Percentiles rank a stretch among this genome's conserved stretches.
Evolutionary conservation across 2,113 vertebrate species (phyloP).

Genomic region (Microcebus tavaratra): DNA sequence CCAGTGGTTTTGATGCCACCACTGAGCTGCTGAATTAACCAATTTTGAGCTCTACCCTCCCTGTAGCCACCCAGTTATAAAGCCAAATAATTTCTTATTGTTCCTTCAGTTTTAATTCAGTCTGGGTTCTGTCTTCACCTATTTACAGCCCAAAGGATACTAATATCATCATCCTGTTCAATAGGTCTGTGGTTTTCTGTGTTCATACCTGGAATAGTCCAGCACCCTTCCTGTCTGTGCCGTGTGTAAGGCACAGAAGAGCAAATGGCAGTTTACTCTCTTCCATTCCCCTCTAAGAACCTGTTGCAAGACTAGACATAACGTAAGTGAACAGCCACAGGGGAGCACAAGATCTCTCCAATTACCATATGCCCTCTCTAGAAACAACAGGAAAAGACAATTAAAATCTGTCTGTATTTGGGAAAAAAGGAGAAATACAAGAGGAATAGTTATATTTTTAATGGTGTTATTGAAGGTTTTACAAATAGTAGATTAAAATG

Average conservation of each 20-base stretch:
- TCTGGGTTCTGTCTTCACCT: not conserved
- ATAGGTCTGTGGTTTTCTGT: not conserved
- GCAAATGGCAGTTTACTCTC: too few species aligned
- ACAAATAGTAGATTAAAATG: not conserved
- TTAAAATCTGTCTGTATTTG: not conserved
- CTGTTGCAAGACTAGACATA: not conserved
- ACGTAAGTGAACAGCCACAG: too few species aligned
- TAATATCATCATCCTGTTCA: not conserved
- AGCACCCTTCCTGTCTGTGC: not conserved
- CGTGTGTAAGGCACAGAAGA: rapidly evolving
- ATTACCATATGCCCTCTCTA: rapidly evolving
- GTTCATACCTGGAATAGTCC: not conserved
- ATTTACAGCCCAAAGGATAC: not conserved
- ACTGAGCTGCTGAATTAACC: not conserved
- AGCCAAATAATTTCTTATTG: not conserved
- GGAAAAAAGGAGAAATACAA: not conserved
- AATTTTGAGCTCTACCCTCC: not conserved
- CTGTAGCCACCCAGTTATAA: rapidly evolving
- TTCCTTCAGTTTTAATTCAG: not conserved
- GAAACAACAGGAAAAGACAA: not conserved
- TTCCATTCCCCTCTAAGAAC: not conserved
- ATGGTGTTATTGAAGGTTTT: not conserved
- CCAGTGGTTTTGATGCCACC: not conserved
- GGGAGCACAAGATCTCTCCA: not conserved
- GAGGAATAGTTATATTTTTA: not conserved